Percentiles rank a stretch among this genome's conserved stretches.
These are phyloP conservation scores for Chorisops tibialis DNA, from an alignment of 2,888 invertebrate species.

Conservation along the genomic window DNA sequence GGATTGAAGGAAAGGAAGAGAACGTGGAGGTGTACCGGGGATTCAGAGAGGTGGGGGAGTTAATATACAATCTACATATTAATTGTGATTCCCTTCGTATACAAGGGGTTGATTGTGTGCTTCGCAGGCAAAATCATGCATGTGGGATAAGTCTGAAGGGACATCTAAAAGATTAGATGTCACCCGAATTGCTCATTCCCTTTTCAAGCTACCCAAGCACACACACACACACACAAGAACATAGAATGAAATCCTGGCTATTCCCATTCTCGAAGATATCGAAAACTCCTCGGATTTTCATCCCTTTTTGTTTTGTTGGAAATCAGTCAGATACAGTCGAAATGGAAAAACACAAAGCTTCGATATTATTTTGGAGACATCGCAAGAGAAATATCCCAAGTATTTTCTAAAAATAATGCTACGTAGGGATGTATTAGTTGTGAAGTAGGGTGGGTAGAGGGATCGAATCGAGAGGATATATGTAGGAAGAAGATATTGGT, in stretches of 20 bases:
- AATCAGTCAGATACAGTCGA: slow-evolving; percentile 22
- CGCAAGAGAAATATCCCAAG: slow-evolving; percentile 4
- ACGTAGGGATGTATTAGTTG: slow-evolving; percentile 2
- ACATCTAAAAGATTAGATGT: slow-evolving; percentile 33
- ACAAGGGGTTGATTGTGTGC: neutral
- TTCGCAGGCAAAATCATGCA: slow-evolving; percentile 2
- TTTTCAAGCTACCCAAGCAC: neutral
- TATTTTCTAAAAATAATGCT: slow-evolving; percentile 15
- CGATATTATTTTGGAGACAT: slow-evolving; percentile 19
- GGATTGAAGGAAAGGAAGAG: neutral
- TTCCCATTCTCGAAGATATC: neutral
- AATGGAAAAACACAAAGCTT: slow-evolving; percentile 21
- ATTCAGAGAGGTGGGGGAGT: slow-evolving; percentile 21
- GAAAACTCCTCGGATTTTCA: neutral
- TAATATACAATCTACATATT: slow-evolving; percentile 33
- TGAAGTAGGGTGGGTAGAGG: neutral
- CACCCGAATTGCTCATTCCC: slow-evolving; percentile 6
- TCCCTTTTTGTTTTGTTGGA: neutral
- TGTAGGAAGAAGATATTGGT: neutral
- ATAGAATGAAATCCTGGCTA: neutral
- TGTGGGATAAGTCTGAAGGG: slow-evolving; percentile 31
- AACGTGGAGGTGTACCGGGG: neutral
- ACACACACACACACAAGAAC: slow-evolving; percentile 7
- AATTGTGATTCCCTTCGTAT: slow-evolving; percentile 30
- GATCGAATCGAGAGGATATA: neutral